phyloP scores from a whole-genome alignment of 2,797 vertebrate species.

The Diglossa cyanea region DNA sequence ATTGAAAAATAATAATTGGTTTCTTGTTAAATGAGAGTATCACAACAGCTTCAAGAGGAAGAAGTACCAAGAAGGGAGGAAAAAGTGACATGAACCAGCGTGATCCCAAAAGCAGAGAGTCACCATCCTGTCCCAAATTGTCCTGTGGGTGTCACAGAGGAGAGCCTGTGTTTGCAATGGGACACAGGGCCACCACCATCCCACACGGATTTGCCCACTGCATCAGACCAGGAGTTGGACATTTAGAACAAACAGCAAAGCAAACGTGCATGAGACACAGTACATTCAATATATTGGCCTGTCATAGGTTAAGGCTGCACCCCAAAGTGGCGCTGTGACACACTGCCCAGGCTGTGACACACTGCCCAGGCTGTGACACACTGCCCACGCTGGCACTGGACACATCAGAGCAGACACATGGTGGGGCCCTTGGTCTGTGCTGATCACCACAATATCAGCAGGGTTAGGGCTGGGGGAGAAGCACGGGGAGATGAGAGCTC shows the following conservation, averaged over 20 bases:
- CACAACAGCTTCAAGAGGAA: not conserved
- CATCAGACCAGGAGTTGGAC: accelerated
- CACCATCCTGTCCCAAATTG: not conserved
- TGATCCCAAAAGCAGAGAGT: not conserved
- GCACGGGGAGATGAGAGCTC: accelerated
- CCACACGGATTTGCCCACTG: not conserved
- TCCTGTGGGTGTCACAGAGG: not conserved
- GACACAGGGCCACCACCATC: not conserved
- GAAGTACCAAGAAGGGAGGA: not conserved
- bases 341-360: not conserved
- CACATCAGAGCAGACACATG: not conserved
- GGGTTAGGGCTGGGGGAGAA: not conserved
- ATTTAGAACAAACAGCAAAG: not conserved
- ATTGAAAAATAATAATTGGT: not conserved
- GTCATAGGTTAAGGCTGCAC: not conserved
- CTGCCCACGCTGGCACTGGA: not conserved
- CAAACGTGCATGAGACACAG: accelerated
- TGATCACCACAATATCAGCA: not conserved
- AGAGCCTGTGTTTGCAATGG: not conserved
- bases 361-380: accelerated
- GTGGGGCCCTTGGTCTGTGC: constrained; percentile 17
- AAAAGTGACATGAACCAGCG: not conserved
- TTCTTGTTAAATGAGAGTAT: not conserved
- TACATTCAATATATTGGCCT: accelerated
- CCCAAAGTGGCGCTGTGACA: not conserved